These are phyloP conservation scores for Cyrtonyx montezumae DNA, from an alignment of 2,113 vertebrate genomes.

Conservation along the genomic window DNA sequence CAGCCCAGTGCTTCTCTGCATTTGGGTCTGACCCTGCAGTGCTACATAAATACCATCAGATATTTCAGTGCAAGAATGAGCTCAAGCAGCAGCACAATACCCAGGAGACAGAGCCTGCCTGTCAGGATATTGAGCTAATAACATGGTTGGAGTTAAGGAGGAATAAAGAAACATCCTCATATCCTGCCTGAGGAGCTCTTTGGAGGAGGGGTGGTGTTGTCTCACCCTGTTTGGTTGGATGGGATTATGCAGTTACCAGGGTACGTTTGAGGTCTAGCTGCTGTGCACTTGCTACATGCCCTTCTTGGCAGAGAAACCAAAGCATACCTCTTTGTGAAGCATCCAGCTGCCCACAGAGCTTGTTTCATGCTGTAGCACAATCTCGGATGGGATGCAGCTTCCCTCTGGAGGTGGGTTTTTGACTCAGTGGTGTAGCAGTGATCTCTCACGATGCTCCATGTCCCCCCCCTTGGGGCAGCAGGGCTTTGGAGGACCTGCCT, in stretches of 20 bases:
- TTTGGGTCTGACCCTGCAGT: neutral
- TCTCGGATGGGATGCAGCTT: neutral
- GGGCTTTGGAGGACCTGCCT: neutral
- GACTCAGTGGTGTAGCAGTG: neutral
- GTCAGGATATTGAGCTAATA: neutral
- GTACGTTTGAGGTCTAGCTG: neutral
- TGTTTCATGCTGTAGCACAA: neutral
- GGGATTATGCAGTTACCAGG: neutral
- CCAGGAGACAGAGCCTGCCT: neutral
- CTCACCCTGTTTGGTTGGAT: neutral
- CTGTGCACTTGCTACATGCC: neutral
- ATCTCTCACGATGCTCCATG: neutral
- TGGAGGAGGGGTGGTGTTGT: neutral
- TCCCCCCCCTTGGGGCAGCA: fast-evolving
- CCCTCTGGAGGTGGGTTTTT: neutral
- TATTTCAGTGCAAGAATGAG: neutral
- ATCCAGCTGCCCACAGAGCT: neutral
- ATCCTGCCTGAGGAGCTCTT: neutral
- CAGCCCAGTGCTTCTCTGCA: neutral
- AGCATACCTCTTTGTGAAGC: neutral
- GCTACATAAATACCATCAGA: neutral
- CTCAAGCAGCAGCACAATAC: neutral
- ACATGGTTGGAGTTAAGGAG: neutral
- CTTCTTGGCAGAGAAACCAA: neutral
- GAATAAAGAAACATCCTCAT: neutral